Evolutionary conservation across 1,140 invertebrate genomes (phyloP), one percentile per base, ranked within the genome.

Genomic region (Latrodectus geometricus): DNA sequence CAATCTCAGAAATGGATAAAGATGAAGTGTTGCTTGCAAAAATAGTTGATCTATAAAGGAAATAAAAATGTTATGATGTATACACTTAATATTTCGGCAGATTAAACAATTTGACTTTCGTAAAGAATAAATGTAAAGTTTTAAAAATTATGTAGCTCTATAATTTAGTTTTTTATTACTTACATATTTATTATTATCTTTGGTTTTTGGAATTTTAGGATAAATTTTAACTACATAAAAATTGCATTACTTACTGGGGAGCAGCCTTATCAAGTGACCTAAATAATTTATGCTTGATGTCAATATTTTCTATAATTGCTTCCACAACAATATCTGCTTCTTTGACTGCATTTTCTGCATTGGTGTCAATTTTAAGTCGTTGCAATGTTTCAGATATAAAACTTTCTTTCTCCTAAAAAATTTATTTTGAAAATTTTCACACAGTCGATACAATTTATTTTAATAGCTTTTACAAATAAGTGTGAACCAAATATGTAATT

Each of bases 21-120:
- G 96, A 97, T 11, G 96, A 97, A 4, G 97, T 98, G 90, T 98
- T 98, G 12, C 95, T 96, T 4, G 95, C 95, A 91, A 98, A 96
- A 82, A 90, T 94, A 35, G 95, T 94, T 94, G 93, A 17, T 90
- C 88, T 12, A 94, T 94, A 70, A 92, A 92, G 93, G 12, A 91
- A 91, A 79, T 73, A 89, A 74, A 87, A 84, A 1, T 69, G 20
- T 69, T 69, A 69, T 11, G 9, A 20, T 15, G 21, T 69, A 69
- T 8, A 61, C 35, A 35, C 35, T 35, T 35, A 35, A 35, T 35
- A 35, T 35, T 35, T 35, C 35, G 1, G 35, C 35, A 35, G 35
- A 35, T 35, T 35, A 35, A 35, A 35, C 35, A 35, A 3, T 1
- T 1, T 35, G 35, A 35, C 35, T 35, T 35, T 35, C 35, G 5